These are phyloP conservation scores for Dipodomys spectabilis DNA, from an alignment of 2,113 vertebrate species.

Conservation along the genomic window DNA sequence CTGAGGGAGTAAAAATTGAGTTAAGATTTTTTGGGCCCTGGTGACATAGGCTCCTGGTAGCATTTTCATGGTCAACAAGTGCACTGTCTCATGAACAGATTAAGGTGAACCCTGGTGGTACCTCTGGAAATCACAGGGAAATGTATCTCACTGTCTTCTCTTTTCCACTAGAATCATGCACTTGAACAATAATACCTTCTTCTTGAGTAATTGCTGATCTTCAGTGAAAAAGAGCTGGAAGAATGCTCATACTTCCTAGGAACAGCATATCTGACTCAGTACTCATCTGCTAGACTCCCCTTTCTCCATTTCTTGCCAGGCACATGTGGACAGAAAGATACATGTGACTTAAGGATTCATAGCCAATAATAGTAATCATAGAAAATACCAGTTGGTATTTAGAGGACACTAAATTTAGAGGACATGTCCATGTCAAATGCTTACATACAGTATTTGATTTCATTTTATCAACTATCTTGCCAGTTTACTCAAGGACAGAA, in stretches of 20 bases:
- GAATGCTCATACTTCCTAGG: neutral
- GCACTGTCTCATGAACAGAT: fast-evolving
- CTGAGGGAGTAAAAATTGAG: neutral
- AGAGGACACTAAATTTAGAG: neutral
- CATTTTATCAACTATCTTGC: neutral
- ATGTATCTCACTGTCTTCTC: neutral
- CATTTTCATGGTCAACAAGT: neutral
- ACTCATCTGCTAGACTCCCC: neutral
- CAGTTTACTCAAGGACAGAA: slow-evolving; percentile 20
- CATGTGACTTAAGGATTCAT: neutral
- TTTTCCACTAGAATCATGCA: neutral
- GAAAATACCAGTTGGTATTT: neutral
- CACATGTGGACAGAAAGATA: neutral
- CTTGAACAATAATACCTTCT: slow-evolving; percentile 24
- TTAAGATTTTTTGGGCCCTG: neutral
- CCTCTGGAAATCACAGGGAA: slow-evolving; percentile 19
- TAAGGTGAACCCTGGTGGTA: neutral
- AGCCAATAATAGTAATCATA: neutral
- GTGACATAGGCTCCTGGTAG: neutral
- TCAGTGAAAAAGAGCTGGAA: neutral
- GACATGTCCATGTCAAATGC: neutral
- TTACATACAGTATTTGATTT: neutral
- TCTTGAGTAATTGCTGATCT: neutral
- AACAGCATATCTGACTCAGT: neutral
- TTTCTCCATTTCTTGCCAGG: neutral